Conservation (phyloP, 2,888 invertebrate species). For the Meteorus colon region DNA sequence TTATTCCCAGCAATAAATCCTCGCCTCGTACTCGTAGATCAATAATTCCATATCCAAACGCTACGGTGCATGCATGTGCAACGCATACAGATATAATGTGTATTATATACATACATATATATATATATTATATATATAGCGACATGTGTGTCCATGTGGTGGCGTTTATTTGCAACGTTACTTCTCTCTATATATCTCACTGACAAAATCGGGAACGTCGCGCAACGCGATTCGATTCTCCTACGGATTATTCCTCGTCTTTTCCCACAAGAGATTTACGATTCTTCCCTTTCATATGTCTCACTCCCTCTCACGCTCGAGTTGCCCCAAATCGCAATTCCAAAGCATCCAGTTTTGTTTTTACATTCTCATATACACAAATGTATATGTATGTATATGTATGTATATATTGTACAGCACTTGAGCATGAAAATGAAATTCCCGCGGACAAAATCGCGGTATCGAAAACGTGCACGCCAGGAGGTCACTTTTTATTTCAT, state of each 20-base stretch:
- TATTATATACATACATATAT: neutral
- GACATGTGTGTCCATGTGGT: conserved; percentile 33
- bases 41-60: conserved; percentile 68
- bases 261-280: conserved; percentile 42
- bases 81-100: neutral
- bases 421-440: conserved; percentile 21
- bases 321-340: conserved; percentile 37
- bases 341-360: conserved; percentile 22
- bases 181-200: conserved; percentile 45
- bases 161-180: conserved; percentile 60
- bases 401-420: neutral
- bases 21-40: conserved; percentile 65
- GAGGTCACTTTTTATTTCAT: conserved; percentile 36
- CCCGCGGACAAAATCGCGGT: conserved; percentile 39
- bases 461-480: conserved; percentile 39
- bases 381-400: neutral
- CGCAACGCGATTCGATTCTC: conserved; percentile 42
- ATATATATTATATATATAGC: conserved; percentile 5
- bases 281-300: conserved; percentile 30
- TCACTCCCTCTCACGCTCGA: conserved; percentile 23
- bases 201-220: conserved; percentile 47
- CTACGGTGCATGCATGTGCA: conserved; percentile 48
- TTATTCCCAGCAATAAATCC: conserved; percentile 68
- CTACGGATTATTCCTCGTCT: conserved; percentile 40
- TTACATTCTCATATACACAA: conserved; percentile 8